Evolutionary conservation across 2,113 vertebrate genomes (phyloP), one percentile per base, ranked within the genome.

Genomic region (Podocnemis expansa): DNA sequence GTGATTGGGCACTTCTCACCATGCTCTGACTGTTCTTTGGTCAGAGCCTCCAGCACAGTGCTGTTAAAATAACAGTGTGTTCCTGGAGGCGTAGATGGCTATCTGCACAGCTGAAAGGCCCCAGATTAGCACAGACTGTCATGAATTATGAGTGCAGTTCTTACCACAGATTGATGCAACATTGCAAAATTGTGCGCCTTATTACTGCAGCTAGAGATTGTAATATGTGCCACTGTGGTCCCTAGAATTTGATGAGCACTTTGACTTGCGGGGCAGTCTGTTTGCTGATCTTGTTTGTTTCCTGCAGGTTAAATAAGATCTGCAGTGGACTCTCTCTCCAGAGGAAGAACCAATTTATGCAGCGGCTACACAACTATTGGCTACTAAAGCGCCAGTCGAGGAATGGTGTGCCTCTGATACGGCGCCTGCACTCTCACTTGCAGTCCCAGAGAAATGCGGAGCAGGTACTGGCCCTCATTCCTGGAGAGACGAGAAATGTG

Each of bases 341-440:
- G 97, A 99, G 97, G 97, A 99, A 99, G 98, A 99, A 97, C 97
- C 99, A 99, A 96, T 99, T 99, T 97, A 99, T 99, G 98, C 99
- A 99, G 96, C 98, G 99, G 95, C 98, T 99, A 81, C 99, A 99
- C 97, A 99, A 95, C 96, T 99, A 99, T 97, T 99, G 99, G 99
- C 98, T 99, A 89, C 96, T 99, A 96, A 99, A 99, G 95, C 98
- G 99, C 16, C 99, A 99, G 97, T 99, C 99, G 0, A 98, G 99
- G 97, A 99, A 99, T 0, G 99, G 99, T 16, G 99, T 99, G 63
- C 99, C 99, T 19, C 98, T 99, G 83, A 99, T 99, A 91, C 98
- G 99, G 10, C 99, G 98, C 84, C 97, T 99, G 86, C 99, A 99
- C 96, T 98, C 98, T 1, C 99, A 98, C 90, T 88, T 99, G 91